Evolutionary conservation across 2,888 invertebrate genomes (phyloP), one percentile per base, ranked within the genome.

Genomic region (Graphium colonna): DNA sequence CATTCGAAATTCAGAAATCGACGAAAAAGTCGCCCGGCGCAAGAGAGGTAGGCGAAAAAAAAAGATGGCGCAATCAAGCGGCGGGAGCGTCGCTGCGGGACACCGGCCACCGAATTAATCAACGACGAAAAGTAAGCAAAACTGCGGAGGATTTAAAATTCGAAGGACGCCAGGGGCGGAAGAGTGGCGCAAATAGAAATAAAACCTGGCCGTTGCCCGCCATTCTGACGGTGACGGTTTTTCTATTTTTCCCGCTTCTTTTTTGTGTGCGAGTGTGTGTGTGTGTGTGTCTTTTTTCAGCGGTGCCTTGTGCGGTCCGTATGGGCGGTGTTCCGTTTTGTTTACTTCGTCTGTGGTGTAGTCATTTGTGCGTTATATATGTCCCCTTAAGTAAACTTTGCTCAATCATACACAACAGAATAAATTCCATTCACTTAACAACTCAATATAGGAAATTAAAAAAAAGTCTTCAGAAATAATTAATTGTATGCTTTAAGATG

Each of bases 221-320:
- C 71, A 84, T 85, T 83, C 85, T 87, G 86, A 58, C 79, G 71
- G 79, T 86, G 87, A 85, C 84, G 84, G 77, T 69, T 84, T 82
- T 83, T 80, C 75, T 74, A 74, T 81, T 77, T 79, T 76, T 70
- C 7, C 10, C 10, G 7, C 10, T 10, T 10, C 9, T 7, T n/a
- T 33, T n/a, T 33, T 33, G 7, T 33, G 2, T 7, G 28, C 63
- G 59, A 61, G 65, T 68, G 68, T 74, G 80, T n/a, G n/a, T n/a
- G n/a, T n/a, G n/a, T n/a, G n/a, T n/a, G n/a, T n/a, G n/a, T n/a
- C n/a, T n/a, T n/a, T 80, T 76, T 77, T 65, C 56, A 64, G 55
- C 61, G 58, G 59, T 62, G 54, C 55, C 44, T 56, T 46, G 49
- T 46, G 44, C 41, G 40, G 45, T 18, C 33, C 31, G 51, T 33